These are phyloP conservation scores for Dolichopus griseipennis DNA, from an alignment of 2,888 invertebrate species.

Conservation along the genomic window DNA sequence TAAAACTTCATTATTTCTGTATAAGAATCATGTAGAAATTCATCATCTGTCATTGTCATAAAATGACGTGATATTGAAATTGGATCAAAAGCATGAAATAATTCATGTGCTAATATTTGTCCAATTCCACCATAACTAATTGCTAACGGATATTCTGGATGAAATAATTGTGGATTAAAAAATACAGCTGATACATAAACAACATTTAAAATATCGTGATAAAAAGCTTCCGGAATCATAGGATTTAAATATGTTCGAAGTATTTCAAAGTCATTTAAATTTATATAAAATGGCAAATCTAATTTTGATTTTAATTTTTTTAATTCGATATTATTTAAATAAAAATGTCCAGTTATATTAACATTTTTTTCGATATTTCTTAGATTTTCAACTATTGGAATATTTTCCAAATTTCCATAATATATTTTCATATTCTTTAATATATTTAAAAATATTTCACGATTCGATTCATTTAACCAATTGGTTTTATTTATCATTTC, in stretches of 20 bases:
- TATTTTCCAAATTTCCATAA: neutral
- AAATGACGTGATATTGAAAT: neutral
- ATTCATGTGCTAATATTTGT: neutral
- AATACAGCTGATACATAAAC: neutral
- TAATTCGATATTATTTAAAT: neutral
- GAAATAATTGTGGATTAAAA: neutral
- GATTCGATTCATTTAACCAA: neutral
- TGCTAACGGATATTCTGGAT: neutral
- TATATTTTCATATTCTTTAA: neutral
- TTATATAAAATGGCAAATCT: neutral
- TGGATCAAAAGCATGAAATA: neutral
- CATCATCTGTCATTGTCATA: neutral
- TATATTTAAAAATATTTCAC: neutral
- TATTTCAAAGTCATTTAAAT: neutral
- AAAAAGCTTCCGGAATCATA: neutral
- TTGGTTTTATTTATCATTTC: neutral
- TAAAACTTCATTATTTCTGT: neutral
- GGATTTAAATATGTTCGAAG: neutral
- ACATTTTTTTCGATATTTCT: neutral
- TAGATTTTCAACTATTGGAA: neutral
- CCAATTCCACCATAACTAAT: neutral
- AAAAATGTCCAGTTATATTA: neutral
- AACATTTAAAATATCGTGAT: neutral
- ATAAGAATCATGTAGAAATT: neutral
- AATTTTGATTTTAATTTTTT: neutral